Evolutionary conservation across 1,140 invertebrate genomes (phyloP).

Genomic region (Planococcus citri): DNA sequence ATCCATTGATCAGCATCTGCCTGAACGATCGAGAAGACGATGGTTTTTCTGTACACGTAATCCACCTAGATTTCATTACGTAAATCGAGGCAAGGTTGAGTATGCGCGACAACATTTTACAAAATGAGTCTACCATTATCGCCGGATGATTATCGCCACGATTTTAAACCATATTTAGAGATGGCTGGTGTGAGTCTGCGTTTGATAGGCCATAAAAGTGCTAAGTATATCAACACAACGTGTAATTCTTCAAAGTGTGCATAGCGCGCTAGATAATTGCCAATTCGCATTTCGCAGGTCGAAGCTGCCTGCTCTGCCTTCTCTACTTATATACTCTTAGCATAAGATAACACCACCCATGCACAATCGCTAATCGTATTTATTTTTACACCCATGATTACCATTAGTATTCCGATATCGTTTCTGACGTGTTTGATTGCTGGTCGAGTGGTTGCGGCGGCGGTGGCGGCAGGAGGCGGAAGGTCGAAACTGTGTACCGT

Average conservation of each 20-base stretch:
- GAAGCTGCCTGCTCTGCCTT: too few species aligned
- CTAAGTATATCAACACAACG: too few species aligned
- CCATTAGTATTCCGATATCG: conserved; percentile 2
- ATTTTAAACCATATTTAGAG: background rate
- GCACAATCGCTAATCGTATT: background rate
- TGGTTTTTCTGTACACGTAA: too few species aligned
- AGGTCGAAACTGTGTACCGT: too few species aligned
- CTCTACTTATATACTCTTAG: too few species aligned
- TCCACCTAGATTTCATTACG: background rate
- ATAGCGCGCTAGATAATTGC: too few species aligned
- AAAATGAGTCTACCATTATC: background rate
- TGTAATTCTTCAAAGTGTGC: too few species aligned
- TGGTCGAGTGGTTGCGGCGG: background rate
- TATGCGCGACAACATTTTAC: background rate
- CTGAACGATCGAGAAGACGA: too few species aligned
- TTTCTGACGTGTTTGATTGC: background rate
- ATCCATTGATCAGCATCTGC: too few species aligned
- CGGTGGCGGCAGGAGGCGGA: too few species aligned
- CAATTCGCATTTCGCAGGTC: background rate
- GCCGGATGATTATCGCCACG: background rate
- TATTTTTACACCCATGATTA: background rate
- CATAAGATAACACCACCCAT: background rate
- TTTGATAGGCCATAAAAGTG: too few species aligned
- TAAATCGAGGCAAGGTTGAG: background rate
- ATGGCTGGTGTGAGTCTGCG: too few species aligned